Evolutionary conservation across 2,888 invertebrate species (phyloP), one percentile per base, ranked within the genome.

Genomic region (Phlogophora meticulosa): DNA sequence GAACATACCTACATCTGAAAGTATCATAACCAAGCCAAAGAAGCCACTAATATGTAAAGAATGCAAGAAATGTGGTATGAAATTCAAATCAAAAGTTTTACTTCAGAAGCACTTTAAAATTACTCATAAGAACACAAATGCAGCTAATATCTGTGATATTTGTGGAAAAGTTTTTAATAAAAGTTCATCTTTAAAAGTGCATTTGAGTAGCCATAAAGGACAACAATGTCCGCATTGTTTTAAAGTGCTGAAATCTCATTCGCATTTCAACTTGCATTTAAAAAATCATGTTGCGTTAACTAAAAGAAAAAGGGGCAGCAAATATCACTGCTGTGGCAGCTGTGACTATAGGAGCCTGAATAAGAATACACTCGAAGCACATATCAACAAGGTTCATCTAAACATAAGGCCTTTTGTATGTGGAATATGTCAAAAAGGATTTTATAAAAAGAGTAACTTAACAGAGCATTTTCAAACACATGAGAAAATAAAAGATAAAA

Each of bases 401-500:
- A 67, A 84, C 32, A 72, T 83, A 4, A 78, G 88, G 46, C 92
- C 92, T 0, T 87, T 85, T 59, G 61, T 80, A 0, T 93, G 93
- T 58, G 52, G 85, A 4, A 72, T 86, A 55, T 93, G 93, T 70
- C 71, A 61, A 17, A 93, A 91, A 87, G 85, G 87, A 0, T 93
- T 92, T 72, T 92, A 87, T 46, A 91, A 88, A 59, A 92, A 89
- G 57, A 90, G 89, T 65, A 88, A 91, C 40, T 74, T 93, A 28
- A 85, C 82, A 0, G 90, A 91, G 69, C 93, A 93, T 69, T 36
- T 69, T 11, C 58, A 67, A 34, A 89, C 74, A 13, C 93, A 93
- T 75, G 64, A 72, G 11, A 85, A 86, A 42, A 57, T 57, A 4
- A 88, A 86, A 46, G 85, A 84, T 36, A 85, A 87, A 28, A 87